Percentiles rank a stretch among this genome's conserved stretches.
phyloP scores from a whole-genome alignment of 2,113 vertebrate genomes.

The Bettongia penicillata region DNA sequence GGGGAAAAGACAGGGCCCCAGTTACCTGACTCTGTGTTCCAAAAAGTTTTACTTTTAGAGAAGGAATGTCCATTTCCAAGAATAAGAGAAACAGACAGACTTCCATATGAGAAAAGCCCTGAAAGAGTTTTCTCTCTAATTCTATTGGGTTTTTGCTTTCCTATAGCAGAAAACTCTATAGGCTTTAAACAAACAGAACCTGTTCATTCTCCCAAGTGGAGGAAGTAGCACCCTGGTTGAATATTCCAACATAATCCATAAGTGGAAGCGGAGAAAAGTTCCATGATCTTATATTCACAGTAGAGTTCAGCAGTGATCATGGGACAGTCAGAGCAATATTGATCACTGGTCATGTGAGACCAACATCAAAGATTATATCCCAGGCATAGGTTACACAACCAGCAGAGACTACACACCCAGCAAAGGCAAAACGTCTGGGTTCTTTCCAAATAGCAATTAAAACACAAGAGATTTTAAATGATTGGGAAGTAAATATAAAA shows the following conservation, averaged over 20 bases:
- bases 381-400: not conserved
- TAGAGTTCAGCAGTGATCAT: not conserved
- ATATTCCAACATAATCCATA: not conserved
- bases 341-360: not conserved
- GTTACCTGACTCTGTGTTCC: not conserved
- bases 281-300: not conserved
- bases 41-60: not conserved
- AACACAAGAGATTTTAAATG: slow-evolving; percentile 44
- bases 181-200: not conserved
- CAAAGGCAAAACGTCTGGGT: not conserved
- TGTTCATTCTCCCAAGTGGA: not conserved
- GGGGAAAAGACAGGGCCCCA: not conserved
- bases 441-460: slow-evolving; percentile 53
- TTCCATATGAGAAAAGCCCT: not conserved
- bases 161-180: not conserved
- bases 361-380: not conserved
- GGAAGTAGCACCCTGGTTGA: not conserved
- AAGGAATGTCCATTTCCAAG: not conserved
- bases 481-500: slow-evolving; percentile 69
- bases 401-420: not conserved
- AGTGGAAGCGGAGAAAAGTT: not conserved
- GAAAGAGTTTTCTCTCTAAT: not conserved
- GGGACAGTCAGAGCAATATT: not conserved
- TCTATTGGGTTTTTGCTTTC: not conserved
- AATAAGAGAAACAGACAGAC: not conserved